Percentiles rank a stretch among this genome's conserved stretches.
phyloP scores from a whole-genome alignment of 2,888 invertebrate species.

The Steinernema carpocapsae region DNA sequence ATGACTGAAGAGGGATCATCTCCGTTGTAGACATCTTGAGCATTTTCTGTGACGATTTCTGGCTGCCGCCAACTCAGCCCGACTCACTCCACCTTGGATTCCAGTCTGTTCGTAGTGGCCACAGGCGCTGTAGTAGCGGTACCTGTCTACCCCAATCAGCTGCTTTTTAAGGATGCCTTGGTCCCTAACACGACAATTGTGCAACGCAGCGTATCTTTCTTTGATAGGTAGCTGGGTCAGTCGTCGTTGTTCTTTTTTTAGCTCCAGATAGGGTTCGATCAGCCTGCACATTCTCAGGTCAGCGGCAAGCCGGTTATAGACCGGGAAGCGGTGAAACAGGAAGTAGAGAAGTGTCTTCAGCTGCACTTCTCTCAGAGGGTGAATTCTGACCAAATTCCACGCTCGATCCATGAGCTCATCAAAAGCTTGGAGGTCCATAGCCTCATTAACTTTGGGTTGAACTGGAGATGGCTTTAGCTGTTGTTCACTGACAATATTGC shows the following conservation, averaged over 20 bases:
- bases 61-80: conserved; percentile 15
- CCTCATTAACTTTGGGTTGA: neutral
- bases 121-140: conserved; percentile 44
- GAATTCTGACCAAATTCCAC: conserved; percentile 44
- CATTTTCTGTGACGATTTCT: conserved; percentile 17
- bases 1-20: neutral
- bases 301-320: conserved; percentile 45
- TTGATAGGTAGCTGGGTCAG: conserved; percentile 5
- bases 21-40: conserved; percentile 14
- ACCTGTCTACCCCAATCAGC: conserved; percentile 33
- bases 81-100: conserved; percentile 22
- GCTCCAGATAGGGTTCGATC: conserved; percentile 43
- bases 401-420: conserved; percentile 41
- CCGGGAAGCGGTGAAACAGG: conserved; percentile 43
- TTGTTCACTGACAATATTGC: conserved; percentile 9
- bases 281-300: conserved; percentile 46
- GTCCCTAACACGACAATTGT: conserved; percentile 3
- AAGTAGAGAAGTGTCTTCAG: conserved; percentile 41
- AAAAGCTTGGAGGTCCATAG: conserved; percentile 39
- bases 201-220: neutral
- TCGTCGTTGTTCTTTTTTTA: conserved; percentile 1
- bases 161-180: conserved; percentile 21
- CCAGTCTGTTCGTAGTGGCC: conserved; percentile 44
- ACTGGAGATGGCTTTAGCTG: neutral
- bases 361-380: conserved; percentile 46